These are phyloP conservation scores for Jaculus jaculus DNA, from an alignment of 2,113 vertebrate species.

Conservation along the genomic window DNA sequence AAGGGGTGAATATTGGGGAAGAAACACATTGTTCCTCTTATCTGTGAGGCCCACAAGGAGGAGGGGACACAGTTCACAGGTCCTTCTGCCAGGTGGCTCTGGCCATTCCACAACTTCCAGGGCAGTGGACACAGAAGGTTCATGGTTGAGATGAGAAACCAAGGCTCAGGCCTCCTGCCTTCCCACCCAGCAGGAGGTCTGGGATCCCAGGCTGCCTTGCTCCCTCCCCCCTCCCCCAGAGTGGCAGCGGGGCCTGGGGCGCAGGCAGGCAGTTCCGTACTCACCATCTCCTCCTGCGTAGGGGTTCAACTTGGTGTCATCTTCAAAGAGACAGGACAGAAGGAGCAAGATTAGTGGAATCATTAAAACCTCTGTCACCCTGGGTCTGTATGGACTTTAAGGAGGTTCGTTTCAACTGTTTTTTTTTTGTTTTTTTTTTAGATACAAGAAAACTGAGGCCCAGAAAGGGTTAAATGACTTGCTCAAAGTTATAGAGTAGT, in stretches of 20 bases:
- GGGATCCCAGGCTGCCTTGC: background rate
- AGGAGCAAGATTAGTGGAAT: background rate
- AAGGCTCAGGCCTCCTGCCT: background rate
- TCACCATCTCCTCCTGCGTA: constrained; percentile 87
- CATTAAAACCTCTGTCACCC: background rate
- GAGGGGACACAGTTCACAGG: background rate
- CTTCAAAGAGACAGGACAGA: constrained; percentile 79
- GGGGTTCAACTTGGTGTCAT: constrained; percentile 89
- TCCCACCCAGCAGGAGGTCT: background rate
- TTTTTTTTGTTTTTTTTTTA: background rate
- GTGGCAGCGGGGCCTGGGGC: background rate
- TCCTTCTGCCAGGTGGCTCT: background rate
- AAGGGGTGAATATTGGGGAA: background rate
- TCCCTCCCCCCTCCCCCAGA: background rate
- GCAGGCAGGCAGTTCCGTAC: constrained; percentile 40
- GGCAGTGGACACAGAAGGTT: background rate
- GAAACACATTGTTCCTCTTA: background rate
- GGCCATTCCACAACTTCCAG: background rate
- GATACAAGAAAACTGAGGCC: constrained; percentile 8
- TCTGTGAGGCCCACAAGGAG: background rate
- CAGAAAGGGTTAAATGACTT: constrained; percentile 1
- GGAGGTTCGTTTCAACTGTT: background rate
- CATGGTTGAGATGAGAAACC: background rate
- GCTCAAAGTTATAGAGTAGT: background rate
- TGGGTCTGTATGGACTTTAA: background rate